Evolutionary conservation across 37 sponge, comb jelly and placozoan genomes (phyloP).

Genomic region (Bolinopsis microptera): DNA sequence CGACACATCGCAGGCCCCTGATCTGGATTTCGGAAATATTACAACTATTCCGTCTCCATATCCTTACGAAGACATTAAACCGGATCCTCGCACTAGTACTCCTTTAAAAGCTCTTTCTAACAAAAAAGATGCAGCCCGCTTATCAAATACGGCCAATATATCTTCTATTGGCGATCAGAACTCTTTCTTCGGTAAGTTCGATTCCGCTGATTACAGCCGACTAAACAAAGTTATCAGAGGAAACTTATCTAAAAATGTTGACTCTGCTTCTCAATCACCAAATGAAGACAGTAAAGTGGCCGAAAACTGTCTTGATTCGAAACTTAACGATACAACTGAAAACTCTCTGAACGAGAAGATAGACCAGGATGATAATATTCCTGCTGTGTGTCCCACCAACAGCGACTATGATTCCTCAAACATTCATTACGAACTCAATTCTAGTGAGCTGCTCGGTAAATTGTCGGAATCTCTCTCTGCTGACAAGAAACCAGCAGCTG

Average conservation of each 20-base stretch:
- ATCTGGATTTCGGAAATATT: not conserved
- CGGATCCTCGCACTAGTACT: not conserved
- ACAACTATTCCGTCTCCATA: not conserved
- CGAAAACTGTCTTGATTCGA: not conserved
- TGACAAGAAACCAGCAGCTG: not conserved
- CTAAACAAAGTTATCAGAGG: not conserved
- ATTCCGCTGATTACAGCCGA: not conserved
- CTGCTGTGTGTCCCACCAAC: not conserved
- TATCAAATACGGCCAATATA: too few species aligned
- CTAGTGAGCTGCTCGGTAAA: not conserved
- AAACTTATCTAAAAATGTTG: not conserved
- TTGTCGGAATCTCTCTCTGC: not conserved
- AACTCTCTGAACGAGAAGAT: not conserved
- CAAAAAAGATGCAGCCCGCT: not conserved
- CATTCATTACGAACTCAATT: not conserved
- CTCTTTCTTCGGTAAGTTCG: not conserved
- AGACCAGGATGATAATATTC: not conserved
- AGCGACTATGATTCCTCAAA: not conserved
- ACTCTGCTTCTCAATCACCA: not conserved
- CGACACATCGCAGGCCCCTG: not conserved
- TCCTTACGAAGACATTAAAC: not conserved
- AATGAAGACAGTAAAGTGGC: not conserved
- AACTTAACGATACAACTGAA: not conserved
- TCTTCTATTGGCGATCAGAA: not conserved
- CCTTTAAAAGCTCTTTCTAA: not conserved